These are phyloP conservation scores for Sebastes oblongus DNA, from an alignment of 2,797 vertebrate species.

Conservation along the genomic window DNA sequence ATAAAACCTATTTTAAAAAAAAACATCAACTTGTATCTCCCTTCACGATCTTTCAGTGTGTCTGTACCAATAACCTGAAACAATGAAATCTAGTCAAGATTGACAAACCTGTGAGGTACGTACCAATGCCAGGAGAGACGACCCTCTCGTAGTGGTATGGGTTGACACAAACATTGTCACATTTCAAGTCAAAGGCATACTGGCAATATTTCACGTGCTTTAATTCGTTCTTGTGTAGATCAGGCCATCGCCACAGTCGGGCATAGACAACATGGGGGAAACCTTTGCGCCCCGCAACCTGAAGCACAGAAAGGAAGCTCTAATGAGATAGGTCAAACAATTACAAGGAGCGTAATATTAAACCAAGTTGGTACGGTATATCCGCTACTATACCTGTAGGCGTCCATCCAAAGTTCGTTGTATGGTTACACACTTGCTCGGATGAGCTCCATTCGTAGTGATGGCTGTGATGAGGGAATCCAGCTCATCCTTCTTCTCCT, in stretches of 20 bases:
- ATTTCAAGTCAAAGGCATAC: constrained; percentile 97
- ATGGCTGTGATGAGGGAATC: constrained; percentile 97
- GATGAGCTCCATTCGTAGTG: constrained; percentile 96
- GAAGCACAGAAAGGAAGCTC: constrained; percentile 18
- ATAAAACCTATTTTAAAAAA: not conserved
- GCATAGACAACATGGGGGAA: constrained; percentile 98
- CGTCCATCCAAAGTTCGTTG: constrained; percentile 96
- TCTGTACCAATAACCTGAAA: not conserved
- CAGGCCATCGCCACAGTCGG: constrained; percentile 96
- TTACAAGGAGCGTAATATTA: not conserved
- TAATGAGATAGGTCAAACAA: not conserved
- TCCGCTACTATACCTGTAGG: constrained; percentile 84
- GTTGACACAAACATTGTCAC: constrained; percentile 97
- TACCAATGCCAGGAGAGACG: constrained; percentile 96
- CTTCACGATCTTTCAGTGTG: not conserved
- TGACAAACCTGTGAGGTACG: constrained; percentile 56
- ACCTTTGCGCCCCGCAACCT: constrained; percentile 97
- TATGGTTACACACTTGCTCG: constrained; percentile 98
- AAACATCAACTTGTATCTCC: not conserved
- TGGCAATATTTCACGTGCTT: constrained; percentile 99
- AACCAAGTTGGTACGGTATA: not conserved
- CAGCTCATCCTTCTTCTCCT: constrained; percentile 97
- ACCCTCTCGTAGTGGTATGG: constrained; percentile 98
- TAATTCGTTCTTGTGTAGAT: constrained; percentile 97
- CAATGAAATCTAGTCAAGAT: not conserved